Evolutionary conservation across 2,113 vertebrate genomes (phyloP).

Genomic region (Scomber japonicus): DNA sequence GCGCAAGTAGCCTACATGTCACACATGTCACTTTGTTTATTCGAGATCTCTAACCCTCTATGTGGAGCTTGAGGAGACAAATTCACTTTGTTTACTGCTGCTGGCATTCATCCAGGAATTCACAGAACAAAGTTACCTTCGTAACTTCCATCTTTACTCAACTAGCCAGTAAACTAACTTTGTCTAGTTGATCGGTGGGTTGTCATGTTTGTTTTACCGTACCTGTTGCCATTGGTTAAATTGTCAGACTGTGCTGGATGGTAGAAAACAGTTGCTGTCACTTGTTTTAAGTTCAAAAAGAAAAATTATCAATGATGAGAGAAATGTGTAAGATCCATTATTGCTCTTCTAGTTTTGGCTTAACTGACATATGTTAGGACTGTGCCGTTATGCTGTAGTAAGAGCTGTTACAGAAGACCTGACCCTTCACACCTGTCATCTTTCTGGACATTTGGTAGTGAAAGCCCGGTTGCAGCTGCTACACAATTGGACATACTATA

Average conservation of each 20-base stretch:
- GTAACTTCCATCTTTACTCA: not conserved
- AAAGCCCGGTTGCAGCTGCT: conserved; percentile 45
- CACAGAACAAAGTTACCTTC: no score
- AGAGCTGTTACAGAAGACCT: not conserved
- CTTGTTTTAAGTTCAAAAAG: not conserved
- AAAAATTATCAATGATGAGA: not conserved
- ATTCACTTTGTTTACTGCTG: no score
- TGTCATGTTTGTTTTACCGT: not conserved
- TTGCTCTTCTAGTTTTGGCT: not conserved
- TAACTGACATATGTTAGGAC: not conserved
- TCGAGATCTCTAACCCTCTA: no score
- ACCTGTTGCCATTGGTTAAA: conserved; percentile 6
- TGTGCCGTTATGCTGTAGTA: not conserved
- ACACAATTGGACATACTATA: conserved; percentile 43
- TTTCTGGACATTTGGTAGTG: conserved; percentile 3
- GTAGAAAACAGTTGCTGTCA: not conserved
- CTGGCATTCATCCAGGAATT: no score
- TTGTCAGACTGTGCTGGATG: not conserved
- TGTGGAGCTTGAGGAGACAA: no score
- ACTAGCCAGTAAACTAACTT: not conserved
- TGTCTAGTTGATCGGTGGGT: not conserved
- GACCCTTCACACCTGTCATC: conserved; percentile 39
- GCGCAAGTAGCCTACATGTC: no score
- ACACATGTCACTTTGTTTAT: no score
- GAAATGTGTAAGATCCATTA: not conserved